Evolutionary conservation across 2,113 vertebrate species (phyloP).

Genomic region (Rostratula benghalensis): DNA sequence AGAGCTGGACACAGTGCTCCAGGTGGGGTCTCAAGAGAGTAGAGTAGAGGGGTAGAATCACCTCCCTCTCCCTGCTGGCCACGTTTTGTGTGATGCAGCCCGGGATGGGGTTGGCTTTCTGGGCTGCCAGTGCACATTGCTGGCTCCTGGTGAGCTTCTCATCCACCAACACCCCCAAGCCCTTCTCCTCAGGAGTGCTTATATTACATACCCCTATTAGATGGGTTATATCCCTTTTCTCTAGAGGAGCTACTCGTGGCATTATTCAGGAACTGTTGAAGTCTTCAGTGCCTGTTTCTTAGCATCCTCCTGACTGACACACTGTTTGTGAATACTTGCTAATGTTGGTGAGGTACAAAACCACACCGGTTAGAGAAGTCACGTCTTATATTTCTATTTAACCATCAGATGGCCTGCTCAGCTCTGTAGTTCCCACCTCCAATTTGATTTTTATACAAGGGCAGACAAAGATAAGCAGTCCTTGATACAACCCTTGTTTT

Average conservation of each 20-base stretch:
- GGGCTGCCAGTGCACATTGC: too few relatives aligned
- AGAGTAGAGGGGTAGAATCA: too few relatives aligned
- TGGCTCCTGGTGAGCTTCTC: too few relatives aligned
- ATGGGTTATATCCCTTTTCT: neutral
- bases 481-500: neutral
- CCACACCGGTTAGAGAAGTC: neutral
- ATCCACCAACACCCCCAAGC: too few relatives aligned
- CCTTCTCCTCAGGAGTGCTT: too few relatives aligned
- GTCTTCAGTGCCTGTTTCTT: neutral
- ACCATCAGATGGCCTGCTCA: neutral
- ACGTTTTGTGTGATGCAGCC: too few relatives aligned
- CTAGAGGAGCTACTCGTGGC: neutral
- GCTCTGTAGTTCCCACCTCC: neutral
- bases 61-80: too few relatives aligned
- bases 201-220: too few relatives aligned
- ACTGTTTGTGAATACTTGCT: neutral
- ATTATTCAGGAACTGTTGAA: neutral
- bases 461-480: neutral
- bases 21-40: too few relatives aligned
- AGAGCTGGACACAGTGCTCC: too few relatives aligned
- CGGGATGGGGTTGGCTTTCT: too few relatives aligned
- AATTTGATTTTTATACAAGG: neutral
- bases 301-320: neutral
- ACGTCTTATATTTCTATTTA: neutral
- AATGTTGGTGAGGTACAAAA: neutral